These are phyloP conservation scores for Leucoraja ocellata DNA, from an alignment of 2,797 vertebrate species.

Conservation along the genomic window DNA sequence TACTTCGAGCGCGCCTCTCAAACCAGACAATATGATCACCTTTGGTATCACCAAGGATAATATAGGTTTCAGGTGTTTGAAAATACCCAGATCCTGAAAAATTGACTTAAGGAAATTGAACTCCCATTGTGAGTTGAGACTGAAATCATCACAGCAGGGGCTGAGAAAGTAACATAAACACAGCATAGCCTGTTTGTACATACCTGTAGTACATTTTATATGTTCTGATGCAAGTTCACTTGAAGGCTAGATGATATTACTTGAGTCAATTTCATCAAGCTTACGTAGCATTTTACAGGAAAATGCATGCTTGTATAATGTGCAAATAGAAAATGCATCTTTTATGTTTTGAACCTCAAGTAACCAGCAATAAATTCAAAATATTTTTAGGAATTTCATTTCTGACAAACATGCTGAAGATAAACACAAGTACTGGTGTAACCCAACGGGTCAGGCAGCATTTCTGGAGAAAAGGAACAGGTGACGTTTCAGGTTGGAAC, in stretches of 20 bases:
- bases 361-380: background rate
- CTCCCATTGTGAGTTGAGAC: background rate
- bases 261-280: background rate
- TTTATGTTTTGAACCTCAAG: background rate
- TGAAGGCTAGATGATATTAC: background rate
- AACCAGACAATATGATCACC: too few species aligned
- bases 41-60: too few species aligned
- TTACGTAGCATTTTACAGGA: background rate
- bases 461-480: too few species aligned
- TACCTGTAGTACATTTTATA: background rate
- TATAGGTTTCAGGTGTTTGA: too few species aligned
- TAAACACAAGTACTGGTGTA: background rate
- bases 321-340: background rate
- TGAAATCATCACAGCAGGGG: background rate
- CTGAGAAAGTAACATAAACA: background rate
- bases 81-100: background rate
- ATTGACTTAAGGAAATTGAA: background rate
- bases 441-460: too few species aligned
- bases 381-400: conserved; percentile 4
- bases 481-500: too few species aligned
- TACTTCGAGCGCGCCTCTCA: too few species aligned
- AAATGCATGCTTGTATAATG: background rate
- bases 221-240: background rate
- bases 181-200: background rate
- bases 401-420: background rate